Evolutionary conservation across 2,113 vertebrate species (phyloP), one percentile per base, ranked within the genome.

Genomic region (Eidolon helvum): DNA sequence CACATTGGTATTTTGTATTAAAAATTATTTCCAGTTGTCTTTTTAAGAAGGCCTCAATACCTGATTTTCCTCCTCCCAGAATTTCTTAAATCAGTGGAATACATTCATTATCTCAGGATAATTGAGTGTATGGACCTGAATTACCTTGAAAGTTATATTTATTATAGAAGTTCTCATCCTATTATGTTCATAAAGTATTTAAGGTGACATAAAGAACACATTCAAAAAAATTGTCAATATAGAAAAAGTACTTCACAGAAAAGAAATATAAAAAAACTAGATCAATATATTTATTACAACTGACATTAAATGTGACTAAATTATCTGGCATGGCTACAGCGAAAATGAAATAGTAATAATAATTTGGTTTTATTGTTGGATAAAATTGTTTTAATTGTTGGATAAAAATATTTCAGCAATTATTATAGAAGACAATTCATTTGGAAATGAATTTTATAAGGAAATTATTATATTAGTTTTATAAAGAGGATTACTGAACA

Each of bases 1-100:
- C 3, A 84, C n/a, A 66, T 97, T 90, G 92, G 24, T 82, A 96
- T 72, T 95, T 97, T 85, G 82, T 90, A 92, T 94, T 55, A 94
- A 94, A 97, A 98, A 97, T 75, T 0, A 97, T 96, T 98, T 98
- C 89, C 91, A 98, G 77, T 79, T 97, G 74, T 89, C 15, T 90
- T 96, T 96, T 97, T 90, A 91, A 96, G 96, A 95, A 91, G 65
- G 14, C 35, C 75, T 84, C 94, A 96, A 35, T 94, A 98, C 74
- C 87, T 97, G 90, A 55, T 97, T 97, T 98, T 98, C 80, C 88
- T 97, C n/a, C 97, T 61, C 87, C 63, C 55, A 66, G 19, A 80
- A 38, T 83, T 75, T 78, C 18, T 91, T 90, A 59, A 82, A 61
- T 82, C 9, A 35, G 4, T 68, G 38, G 4, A 35, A 16, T 38